These are phyloP conservation scores for Meta bourneti DNA, from an alignment of 2,888 invertebrate species.

Conservation along the genomic window DNA sequence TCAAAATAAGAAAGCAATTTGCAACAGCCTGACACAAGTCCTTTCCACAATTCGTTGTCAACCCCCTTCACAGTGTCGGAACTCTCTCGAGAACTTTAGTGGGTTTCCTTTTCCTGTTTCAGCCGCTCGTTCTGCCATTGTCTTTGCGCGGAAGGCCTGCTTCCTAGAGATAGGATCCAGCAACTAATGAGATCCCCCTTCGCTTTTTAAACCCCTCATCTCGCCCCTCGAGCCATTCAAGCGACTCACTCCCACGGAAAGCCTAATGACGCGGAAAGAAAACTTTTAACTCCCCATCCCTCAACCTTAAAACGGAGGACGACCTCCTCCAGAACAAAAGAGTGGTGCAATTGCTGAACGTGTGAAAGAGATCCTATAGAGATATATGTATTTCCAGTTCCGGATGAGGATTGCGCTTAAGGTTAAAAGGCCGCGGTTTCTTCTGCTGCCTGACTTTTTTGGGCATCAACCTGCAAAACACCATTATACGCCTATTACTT, in stretches of 20 bases:
- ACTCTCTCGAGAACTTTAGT: constrained; percentile 40
- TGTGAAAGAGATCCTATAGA: constrained; percentile 7
- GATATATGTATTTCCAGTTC: constrained; percentile 43
- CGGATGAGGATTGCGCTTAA: not conserved
- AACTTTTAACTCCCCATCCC: constrained; percentile 60
- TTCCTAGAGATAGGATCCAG: constrained; percentile 61
- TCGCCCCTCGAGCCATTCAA: not conserved
- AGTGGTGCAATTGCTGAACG: constrained; percentile 18
- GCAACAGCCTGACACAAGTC: not conserved
- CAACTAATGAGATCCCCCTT: constrained; percentile 51
- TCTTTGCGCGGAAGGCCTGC: constrained; percentile 37
- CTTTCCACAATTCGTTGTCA: constrained; percentile 41
- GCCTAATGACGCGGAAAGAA: constrained; percentile 60
- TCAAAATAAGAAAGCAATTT: no score
- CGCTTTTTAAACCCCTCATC: constrained; percentile 11
- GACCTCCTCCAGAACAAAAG: constrained; percentile 19
- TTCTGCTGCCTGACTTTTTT: not conserved
- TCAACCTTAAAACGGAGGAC: constrained; percentile 21
- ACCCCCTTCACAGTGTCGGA: constrained; percentile 29
- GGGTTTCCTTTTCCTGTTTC: constrained; percentile 48
- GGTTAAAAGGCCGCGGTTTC: constrained; percentile 22
- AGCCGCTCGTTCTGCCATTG: constrained; percentile 33
- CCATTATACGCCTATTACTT: constrained; percentile 60
- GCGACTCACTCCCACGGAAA: constrained; percentile 3
- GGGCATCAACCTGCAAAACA: constrained; percentile 12